Conservation (phyloP, 2,113 vertebrate species). For the Burhinus bistriatus region DNA sequence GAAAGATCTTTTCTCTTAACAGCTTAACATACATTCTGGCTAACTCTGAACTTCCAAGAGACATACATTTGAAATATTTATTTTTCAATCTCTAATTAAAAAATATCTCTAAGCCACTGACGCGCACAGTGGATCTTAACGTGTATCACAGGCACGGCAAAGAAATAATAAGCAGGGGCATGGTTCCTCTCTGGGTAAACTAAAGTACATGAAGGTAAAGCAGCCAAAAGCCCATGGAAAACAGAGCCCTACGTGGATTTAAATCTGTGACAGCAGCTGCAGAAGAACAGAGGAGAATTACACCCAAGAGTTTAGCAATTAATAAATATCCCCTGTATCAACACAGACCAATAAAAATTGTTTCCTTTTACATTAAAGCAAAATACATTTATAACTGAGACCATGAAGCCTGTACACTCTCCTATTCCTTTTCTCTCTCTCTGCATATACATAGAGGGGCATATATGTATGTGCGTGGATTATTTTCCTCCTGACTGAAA, state of each 20-base stretch:
- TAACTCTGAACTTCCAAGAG: background rate
- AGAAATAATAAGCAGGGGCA: background rate
- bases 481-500: background rate
- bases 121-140: background rate
- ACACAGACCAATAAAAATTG: background rate
- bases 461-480: background rate
- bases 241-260: background rate
- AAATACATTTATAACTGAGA: background rate
- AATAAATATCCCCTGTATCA: background rate
- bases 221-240: background rate
- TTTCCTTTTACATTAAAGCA: background rate
- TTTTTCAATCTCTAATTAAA: background rate
- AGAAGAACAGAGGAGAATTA: background rate
- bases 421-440: background rate
- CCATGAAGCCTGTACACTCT: background rate
- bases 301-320: background rate
- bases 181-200: background rate
- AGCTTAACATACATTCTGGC: background rate
- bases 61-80: background rate
- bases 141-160: background rate
- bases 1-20: background rate
- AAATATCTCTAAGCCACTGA: background rate
- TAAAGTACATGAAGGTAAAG: background rate
- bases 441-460: background rate
- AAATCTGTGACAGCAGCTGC: background rate